Evolutionary conservation across 2,113 vertebrate genomes (phyloP), one percentile per base, ranked within the genome.

Genomic region (Dipodomys ordii): DNA sequence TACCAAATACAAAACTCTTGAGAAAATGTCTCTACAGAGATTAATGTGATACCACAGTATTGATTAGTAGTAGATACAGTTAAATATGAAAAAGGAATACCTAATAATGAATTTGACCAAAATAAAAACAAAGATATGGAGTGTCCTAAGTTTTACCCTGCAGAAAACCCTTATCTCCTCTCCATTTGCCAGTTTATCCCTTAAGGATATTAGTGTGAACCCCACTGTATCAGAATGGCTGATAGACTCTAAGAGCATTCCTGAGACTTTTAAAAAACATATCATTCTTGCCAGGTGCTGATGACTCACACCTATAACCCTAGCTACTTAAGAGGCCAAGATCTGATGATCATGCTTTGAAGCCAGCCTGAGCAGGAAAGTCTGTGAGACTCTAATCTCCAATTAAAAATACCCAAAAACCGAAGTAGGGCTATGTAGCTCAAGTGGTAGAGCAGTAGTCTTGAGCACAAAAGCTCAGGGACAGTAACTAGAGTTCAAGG

Each of bases 1-100:
- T 93, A 53, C 64, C 35, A 95, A 68, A 81, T 81, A 22, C 18
- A 72, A n/a, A 78, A 60, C 39, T 79, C 65, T 80, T 73, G 22
- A 77, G 32, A 81, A 90, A 77, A 95, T 87, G 35, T 81, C 74
- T 80, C 44, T 77, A 49, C 49, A 23, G 18, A 92, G 68, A 92
- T 25, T 18, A 68, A 65, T 30, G 32, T 39, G 32, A 53, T 72
- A 57, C 60, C 28, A 67, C 10, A 25, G 20, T 73, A n/a, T 84
- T 84, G 80, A 88, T 84, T 72, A 81, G 49, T 35, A 87, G 44
- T 57, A 87, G 82, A 22, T 72, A 18, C 25, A 25, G 18, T 60
- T 83, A 94, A 49, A n/a, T 80, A 30, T 80, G 53, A 74, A 80
- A 91, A 94, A n/a, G 30, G 25, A 74, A 57, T 60, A 39, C 35